Evolutionary conservation across 2,113 vertebrate species (phyloP).

Genomic region (Sturnus vulgaris): DNA sequence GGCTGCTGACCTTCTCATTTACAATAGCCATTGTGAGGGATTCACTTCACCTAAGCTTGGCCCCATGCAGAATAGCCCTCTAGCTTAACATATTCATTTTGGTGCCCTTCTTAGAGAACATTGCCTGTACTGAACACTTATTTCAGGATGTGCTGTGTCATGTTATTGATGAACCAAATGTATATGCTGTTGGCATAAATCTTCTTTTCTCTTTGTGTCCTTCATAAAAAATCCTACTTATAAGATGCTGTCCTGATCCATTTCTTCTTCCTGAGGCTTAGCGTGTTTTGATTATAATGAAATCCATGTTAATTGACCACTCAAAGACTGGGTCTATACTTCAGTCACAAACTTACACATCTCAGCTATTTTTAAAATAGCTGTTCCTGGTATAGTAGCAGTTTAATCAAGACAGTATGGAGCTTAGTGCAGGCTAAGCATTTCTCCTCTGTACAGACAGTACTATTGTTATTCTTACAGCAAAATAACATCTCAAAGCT

Average conservation of each 20-base stretch:
- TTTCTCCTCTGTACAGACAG: background rate
- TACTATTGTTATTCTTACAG: background rate
- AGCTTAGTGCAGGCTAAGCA: slow-evolving; percentile 32
- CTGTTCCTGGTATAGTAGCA: background rate
- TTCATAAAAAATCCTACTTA: background rate
- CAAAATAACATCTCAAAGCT: background rate
- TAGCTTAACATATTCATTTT: background rate
- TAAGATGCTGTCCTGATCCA: background rate
- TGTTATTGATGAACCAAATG: background rate
- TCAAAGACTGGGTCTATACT: background rate
- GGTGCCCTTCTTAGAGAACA: background rate
- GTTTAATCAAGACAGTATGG: slow-evolving; percentile 9
- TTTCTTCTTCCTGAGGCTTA: background rate
- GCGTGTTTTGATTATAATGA: background rate
- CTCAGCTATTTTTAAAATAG: slow-evolving; percentile 47
- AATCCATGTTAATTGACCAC: slow-evolving; percentile 11
- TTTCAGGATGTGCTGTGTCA: background rate
- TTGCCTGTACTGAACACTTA: background rate
- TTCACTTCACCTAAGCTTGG: background rate
- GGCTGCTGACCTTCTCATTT: background rate
- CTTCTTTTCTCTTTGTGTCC: background rate
- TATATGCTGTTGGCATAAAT: background rate
- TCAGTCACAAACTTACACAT: slow-evolving; percentile 23
- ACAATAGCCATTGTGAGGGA: background rate
- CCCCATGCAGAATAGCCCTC: background rate